Conservation (phyloP, 2,113 vertebrate species). For the Chunga burmeisteri region DNA sequence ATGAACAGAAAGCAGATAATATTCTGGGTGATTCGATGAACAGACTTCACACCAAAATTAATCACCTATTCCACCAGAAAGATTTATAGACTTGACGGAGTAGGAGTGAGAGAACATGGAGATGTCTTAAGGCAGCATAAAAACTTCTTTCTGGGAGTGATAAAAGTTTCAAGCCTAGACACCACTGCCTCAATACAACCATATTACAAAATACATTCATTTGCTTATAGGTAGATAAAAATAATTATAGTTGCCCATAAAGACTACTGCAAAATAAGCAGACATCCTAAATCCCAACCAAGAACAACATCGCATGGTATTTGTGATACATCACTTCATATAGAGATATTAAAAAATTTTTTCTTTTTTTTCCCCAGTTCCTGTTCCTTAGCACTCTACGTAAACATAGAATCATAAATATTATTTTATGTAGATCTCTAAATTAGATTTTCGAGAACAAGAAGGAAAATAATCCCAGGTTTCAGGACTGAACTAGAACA, state of each 20-base stretch:
- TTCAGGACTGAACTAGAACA: not conserved
- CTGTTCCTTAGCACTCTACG: not conserved
- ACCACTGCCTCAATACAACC: slow-evolving; percentile 31
- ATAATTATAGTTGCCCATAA: not conserved
- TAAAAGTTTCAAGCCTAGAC: slow-evolving; percentile 40
- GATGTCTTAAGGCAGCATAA: slow-evolving; percentile 41
- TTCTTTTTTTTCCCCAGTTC: not conserved
- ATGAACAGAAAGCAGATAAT: slow-evolving; percentile 52
- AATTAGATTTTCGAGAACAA: not conserved
- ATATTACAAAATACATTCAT: slow-evolving; percentile 27
- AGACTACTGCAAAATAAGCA: not conserved
- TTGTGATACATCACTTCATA: not conserved
- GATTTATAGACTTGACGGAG: slow-evolving; percentile 46
- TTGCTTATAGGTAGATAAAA: slow-evolving; percentile 52
- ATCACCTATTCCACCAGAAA: slow-evolving; percentile 51
- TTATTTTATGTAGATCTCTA: not conserved
- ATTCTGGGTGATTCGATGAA: slow-evolving; percentile 17
- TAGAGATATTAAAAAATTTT: not conserved
- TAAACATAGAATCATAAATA: not conserved
- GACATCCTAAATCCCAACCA: not conserved
- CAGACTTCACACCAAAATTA: slow-evolving; percentile 65
- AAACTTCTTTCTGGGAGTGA: slow-evolving; percentile 32
- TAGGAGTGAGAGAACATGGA: slow-evolving; percentile 54
- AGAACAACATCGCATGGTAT: not conserved
- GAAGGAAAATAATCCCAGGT: not conserved